Evolutionary conservation across 1,140 invertebrate species (phyloP).

Genomic region (Branchinecta lindahli): DNA sequence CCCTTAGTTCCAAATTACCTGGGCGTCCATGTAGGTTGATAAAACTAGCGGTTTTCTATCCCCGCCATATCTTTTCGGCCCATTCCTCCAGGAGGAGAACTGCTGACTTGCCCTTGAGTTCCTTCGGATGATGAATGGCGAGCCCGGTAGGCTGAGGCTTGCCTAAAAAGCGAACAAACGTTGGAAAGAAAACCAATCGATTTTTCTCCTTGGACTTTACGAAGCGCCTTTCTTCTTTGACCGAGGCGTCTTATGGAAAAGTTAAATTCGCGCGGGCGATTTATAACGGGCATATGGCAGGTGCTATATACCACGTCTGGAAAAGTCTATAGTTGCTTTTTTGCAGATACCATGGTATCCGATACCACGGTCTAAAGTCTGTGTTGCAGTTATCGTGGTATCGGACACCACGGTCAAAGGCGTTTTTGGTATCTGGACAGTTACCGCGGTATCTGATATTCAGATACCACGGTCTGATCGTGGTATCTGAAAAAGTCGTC

Average conservation of each 20-base stretch:
- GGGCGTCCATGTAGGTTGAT: slow-evolving; percentile 81
- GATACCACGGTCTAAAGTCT: no score
- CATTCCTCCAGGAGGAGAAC: slow-evolving; percentile 63
- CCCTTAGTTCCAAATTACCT: slow-evolving; percentile 24
- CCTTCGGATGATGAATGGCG: slow-evolving; percentile 78
- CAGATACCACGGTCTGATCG: no score
- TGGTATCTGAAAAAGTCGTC: no score
- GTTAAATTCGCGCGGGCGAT: background rate
- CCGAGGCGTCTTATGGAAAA: slow-evolving; percentile 23
- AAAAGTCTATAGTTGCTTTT: no score
- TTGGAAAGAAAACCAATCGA: slow-evolving; percentile 12
- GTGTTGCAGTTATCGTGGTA: no score
- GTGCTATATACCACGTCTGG: no score
- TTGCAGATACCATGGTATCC: no score
- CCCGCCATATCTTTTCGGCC: slow-evolving; percentile 47
- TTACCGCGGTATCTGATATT: no score
- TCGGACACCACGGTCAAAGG: no score
- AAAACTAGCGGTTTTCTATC: slow-evolving; percentile 85
- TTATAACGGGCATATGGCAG: background rate
- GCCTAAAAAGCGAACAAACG: slow-evolving; percentile 45
- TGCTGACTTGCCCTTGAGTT: slow-evolving; percentile 79
- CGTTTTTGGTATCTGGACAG: no score
- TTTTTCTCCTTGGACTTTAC: background rate
- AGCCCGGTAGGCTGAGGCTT: slow-evolving; percentile 87
- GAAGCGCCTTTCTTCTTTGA: slow-evolving; percentile 13